Base-by-base conservation (phyloP, 2,888 invertebrate genomes). In the Fragum fragum region DNA sequence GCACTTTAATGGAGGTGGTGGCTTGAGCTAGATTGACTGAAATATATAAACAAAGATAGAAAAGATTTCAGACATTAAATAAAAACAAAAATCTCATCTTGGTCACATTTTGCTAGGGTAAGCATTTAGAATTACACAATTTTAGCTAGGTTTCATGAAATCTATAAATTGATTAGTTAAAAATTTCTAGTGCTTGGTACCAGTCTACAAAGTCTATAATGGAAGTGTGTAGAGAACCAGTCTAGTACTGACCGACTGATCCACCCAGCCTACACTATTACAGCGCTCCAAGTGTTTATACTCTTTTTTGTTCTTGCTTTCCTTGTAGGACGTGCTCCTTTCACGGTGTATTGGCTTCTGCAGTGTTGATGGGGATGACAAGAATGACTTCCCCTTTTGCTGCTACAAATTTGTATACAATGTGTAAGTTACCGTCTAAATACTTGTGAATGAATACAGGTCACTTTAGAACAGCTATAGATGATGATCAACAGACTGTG, bases 251-350 rank as follows among this genome's bases (percentile, higher is more conserved):
- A 92, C 92, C 91, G 89, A 85, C 83, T 87, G 86, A 78, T 94
- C 93, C 23, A 90, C 89, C 69, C 90, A 89, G 81, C 93, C 93
- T 83, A 90, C 88, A 84, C 93, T 94, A 88, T 93, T 91, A 72
- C 93, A 91, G 42, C 93, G 89, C 66, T 91, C 92, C 81, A 90
- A 84, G 28, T 82, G 81, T 59, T 85, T 87, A 79, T 90, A 88
- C 57, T 96, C 96, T 94, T 96, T 89, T 85, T 87, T 90, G 77
- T 83, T 88, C 86, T 90, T 90, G 87, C 87, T 90, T 85, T 92
- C 93, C 85, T 90, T 88, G 85, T 91, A 91, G 3, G 92, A 92
- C n/a, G 92, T 89, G 79, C 92, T 91, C 47, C 92, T 87, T 69
- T 88, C 87, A 28, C 87, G 86, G 59, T 83, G 80, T 47, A 86